Conservation (phyloP, 1,140 invertebrate genomes). For the Lepidurus arcticus region DNA sequence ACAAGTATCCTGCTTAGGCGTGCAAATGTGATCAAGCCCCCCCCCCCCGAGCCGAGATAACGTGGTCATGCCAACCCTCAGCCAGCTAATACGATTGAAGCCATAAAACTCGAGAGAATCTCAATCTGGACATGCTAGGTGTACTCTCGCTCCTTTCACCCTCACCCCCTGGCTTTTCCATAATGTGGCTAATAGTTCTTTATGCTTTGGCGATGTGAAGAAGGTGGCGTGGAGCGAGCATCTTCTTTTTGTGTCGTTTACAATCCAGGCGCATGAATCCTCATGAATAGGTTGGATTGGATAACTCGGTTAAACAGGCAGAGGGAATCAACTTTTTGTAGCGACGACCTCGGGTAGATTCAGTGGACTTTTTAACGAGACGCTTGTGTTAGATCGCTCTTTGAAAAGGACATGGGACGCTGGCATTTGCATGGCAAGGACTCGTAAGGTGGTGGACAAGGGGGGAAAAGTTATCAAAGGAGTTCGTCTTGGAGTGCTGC, state of each 20-base stretch:
- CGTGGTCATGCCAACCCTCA: slow-evolving; percentile 10
- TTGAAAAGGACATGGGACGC: background rate
- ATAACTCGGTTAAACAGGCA: background rate
- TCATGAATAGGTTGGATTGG: background rate
- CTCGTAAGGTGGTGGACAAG: background rate
- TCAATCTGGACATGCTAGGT: slow-evolving; percentile 11
- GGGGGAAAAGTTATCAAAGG: background rate
- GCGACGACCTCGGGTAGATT: background rate
- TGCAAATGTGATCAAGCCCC: slow-evolving; percentile 14
- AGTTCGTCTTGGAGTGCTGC: slow-evolving; percentile 20
- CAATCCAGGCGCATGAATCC: background rate
- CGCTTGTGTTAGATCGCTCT: background rate
- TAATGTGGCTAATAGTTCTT: background rate
- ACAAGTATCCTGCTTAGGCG: slow-evolving; percentile 11
- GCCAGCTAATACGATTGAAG: slow-evolving; percentile 18
- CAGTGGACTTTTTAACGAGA: background rate
- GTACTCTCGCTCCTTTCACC: background rate
- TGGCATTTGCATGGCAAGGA: background rate
- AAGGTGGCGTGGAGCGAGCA: background rate
- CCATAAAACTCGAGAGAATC: slow-evolving; percentile 19
- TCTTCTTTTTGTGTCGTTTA: background rate
- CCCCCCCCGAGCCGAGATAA: slow-evolving; percentile 8
- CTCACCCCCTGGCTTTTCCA: background rate
- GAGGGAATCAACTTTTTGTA: no score
- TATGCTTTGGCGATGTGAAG: background rate